Base-by-base conservation (phyloP, 2,888 invertebrate species). In the Patella depressa region DNA sequence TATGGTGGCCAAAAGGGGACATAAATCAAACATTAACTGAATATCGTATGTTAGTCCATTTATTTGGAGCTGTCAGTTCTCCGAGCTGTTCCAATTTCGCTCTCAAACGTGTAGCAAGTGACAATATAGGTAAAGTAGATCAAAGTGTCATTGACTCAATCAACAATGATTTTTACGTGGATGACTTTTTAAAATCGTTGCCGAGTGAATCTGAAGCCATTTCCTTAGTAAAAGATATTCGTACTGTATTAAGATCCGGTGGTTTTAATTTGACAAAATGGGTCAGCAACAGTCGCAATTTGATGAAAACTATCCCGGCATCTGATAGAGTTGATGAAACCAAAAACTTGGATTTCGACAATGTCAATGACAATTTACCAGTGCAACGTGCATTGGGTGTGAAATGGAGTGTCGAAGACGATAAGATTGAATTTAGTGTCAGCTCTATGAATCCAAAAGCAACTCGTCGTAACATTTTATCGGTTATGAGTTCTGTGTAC, bases 191-290 rank as follows among this genome's bases (percentile, higher is more conserved):
- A 45, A 79, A 73, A 53, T 71, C 72, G 55, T 12, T 79, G 4
- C 12, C n/a, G 2, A 71, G 9, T 24, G 79, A 54, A 72, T n/a
- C 19, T 45, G 65, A 74, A 71, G 55, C 72, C 29, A 75, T 72
- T 34, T 53, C 59, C 15, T 24, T 73, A 3, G 53, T 72, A 2
- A 34, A 71, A 53, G 59, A 72, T 1, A 57, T 77, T 17, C 29
- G 53, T 15, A 17, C 12, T 4, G 11, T 77, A 4, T 29, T 73
- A 9, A 4, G 29, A 57, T 19, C 72, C 70, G 83, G 81, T 12
- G 79, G 80, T 11, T 84, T 78, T 54, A 57, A 78, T 11, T 69
- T 85, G 4, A 72, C 78, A 53, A 83, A 85, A 65, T 85, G 83
- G 78, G 14, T 85, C 12, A 77, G 76, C 5, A 81, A 81, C 45